A percentile compares a stretch with the other conserved stretches of the same genome.
These are phyloP conservation scores for Danio rerio DNA, from an alignment of 2,113 vertebrate genomes.

Conservation along the genomic window GRCz12tu NC_133184.1:44530501-44531000, in stretches of 20 bases:
- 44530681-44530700: conserved; percentile 93
- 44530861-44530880: conserved; percentile 93
- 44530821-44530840: conserved; percentile 4
- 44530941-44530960: conserved; percentile 88
- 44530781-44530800: conserved; percentile 23
- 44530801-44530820: not conserved
- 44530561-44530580: not conserved
- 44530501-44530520: conserved; percentile 93
- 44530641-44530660: conserved; percentile 92
- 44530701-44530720: conserved; percentile 91
- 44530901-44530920: conserved; percentile 86
- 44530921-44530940: conserved; percentile 92
- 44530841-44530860: not conserved
- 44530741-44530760: conserved; percentile 84
- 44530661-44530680: conserved; percentile 88
- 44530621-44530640: not conserved
- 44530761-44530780: conserved; percentile 85
- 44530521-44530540: not conserved
- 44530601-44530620: not conserved
- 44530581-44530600: not conserved
- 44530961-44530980: conserved; percentile 88
- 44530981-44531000: conserved; percentile 83
- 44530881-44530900: conserved; percentile 90
- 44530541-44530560: not conserved
- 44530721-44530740: conserved; percentile 84